phyloP scores from a whole-genome alignment of 2,888 invertebrate genomes.

The Diadegma fenestrale region DNA sequence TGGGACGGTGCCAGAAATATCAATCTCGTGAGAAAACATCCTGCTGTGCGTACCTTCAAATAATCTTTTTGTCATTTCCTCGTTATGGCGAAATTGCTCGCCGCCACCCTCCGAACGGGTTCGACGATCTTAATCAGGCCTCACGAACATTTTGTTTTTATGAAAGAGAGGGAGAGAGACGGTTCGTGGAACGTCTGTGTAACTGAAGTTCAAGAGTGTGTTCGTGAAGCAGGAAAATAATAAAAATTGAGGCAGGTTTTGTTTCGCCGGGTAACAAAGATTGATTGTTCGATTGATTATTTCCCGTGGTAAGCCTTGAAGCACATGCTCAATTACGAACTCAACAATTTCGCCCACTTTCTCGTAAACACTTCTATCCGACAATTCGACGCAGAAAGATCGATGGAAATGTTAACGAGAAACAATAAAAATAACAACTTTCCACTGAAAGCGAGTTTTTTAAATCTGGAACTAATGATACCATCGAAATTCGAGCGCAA shows the following conservation, averaged over 20 bases:
- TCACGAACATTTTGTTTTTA: neutral
- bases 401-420: too few species aligned
- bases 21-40: neutral
- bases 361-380: neutral
- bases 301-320: too few species aligned
- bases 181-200: neutral
- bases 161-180: neutral
- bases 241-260: conserved; percentile 21
- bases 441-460: too few species aligned
- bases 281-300: too few species aligned
- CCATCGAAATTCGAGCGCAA: too few species aligned
- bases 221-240: conserved; percentile 11
- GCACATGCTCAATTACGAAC: neutral
- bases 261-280: neutral
- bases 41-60: too few species aligned
- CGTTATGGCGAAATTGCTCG: neutral
- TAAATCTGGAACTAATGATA: too few species aligned
- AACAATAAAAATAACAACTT: too few species aligned
- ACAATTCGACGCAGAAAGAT: too few species aligned
- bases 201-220: neutral
- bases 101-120: neutral
- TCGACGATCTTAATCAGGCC: conserved; percentile 16
- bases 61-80: neutral
- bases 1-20: neutral
- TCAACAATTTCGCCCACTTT: neutral